Evolutionary conservation across 35 echinoderm and acorn worm genomes (phyloP), one percentile per base, ranked within the genome.

Genomic region (Heliocidaris erythrogramma): DNA sequence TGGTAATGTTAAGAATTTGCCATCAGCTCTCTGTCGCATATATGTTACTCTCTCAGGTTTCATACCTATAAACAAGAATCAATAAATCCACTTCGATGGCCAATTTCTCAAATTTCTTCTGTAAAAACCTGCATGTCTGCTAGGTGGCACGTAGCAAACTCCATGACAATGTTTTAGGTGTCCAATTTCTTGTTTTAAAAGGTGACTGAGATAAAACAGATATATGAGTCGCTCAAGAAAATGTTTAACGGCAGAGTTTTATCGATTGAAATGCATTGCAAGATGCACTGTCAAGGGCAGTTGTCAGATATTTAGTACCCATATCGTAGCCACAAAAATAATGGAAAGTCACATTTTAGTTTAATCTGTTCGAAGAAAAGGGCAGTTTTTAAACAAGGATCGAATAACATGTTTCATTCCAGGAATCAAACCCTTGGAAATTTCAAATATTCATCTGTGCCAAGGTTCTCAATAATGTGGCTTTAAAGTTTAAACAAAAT

Each of bases 121-220:
- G 18, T 78, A n/a, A 78, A 78, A 78, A 78, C 65, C 17, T n/a
- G 5, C 65, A 78, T 78, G 65, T 18, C 65, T 78, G 18, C 17
- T 78, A n/a, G 65, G 21, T 24, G 65, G 65, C 65, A 78, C 65
- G 65, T 78, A 78, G 65, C 21, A 78, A 78, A 78, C 65, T 78
- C 65, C 65, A 78, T 78, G 65, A 21, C 65, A n/a, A 78, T 78
- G 65, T 78, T 78, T 78, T 78, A 78, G 65, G 65, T 78, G 65
- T 78, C n/a, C 65, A 78, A n/a, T 78, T 78, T 78, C 65, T 78
- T n/a, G 7, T 78, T 78, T 78, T 5, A 6, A n/a, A 24, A 71
- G 13, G 65, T 78, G 27, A 78, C 61, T 18, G 61, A 78, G 65
- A n/a, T 78, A 78, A 24, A 78, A 56, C 52, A 21, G 65, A 78